Percentiles rank a stretch among this genome's conserved stretches.
Evolutionary conservation across 2,113 vertebrate genomes (phyloP).

Genomic region (Paradoxurus hermaphroditus): DNA sequence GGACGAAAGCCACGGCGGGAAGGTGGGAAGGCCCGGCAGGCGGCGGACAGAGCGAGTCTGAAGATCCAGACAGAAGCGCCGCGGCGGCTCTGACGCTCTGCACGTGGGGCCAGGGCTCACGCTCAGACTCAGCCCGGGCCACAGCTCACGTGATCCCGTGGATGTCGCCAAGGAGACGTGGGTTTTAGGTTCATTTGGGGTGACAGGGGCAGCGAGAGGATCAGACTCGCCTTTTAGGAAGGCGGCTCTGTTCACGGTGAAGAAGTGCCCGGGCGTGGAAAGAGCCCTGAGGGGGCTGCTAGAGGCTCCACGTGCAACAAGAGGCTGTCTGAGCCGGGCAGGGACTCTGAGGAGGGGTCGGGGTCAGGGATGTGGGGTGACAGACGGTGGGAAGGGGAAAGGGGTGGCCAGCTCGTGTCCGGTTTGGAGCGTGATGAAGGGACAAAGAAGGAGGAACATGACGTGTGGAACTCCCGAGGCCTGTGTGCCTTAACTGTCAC

Average conservation of each 20-base stretch:
- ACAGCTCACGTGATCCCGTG: neutral
- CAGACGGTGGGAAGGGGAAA: neutral
- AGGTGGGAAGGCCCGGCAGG: neutral
- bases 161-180: neutral
- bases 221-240: neutral
- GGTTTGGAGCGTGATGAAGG: neutral
- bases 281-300: too few relatives aligned
- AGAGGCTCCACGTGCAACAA: neutral
- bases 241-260: neutral
- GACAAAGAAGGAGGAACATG: neutral
- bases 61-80: neutral
- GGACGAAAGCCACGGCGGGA: neutral
- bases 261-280: neutral
- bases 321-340: neutral
- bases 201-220: accelerated
- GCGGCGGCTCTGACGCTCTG: neutral
- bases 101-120: accelerated
- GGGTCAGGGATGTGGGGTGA: neutral
- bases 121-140: neutral
- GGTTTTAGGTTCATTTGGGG: neutral
- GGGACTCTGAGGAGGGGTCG: neutral
- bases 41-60: neutral
- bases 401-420: neutral
- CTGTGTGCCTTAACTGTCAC: neutral
- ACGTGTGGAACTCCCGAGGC: neutral